These are phyloP conservation scores for Mormyrus lacerda DNA, from an alignment of 2,113 vertebrate genomes.

Conservation along the genomic window DNA sequence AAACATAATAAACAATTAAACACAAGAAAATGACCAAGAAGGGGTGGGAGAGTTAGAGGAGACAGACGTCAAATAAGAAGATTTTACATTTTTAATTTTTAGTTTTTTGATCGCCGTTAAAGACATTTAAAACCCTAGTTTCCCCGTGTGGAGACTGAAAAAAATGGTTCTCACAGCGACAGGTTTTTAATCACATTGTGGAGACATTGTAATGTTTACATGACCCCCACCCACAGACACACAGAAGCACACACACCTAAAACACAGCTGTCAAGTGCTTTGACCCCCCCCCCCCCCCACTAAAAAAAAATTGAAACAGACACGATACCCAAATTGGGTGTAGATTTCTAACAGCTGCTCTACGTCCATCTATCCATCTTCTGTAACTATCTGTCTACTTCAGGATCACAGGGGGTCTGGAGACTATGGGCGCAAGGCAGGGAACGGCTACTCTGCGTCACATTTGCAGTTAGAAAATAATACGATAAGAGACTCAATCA, in stretches of 20 bases:
- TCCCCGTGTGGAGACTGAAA: too few species aligned
- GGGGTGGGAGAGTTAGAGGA: neutral
- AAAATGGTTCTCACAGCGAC: too few species aligned
- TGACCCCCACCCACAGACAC: neutral
- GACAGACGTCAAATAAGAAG: neutral
- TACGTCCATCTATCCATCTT: neutral
- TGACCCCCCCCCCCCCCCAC: neutral
- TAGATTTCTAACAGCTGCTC: neutral
- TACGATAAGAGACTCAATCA: neutral
- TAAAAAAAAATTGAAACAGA: neutral
- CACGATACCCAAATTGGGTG: neutral
- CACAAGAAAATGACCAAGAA: neutral
- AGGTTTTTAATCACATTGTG: too few species aligned
- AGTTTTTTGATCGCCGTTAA: too few species aligned
- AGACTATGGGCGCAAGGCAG: neutral
- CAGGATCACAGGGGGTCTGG: neutral
- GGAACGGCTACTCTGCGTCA: neutral
- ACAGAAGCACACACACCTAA: neutral
- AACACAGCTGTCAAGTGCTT: neutral
- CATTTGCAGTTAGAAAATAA: neutral
- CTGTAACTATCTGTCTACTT: neutral
- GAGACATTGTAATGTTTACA: too few species aligned
- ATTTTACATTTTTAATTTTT: too few species aligned
- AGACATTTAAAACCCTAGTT: too few species aligned
- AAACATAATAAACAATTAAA: neutral